Evolutionary conservation across 2,113 vertebrate genomes (phyloP), one percentile per base, ranked within the genome.

Genomic region (Nothocercus nigrocapillus): DNA sequence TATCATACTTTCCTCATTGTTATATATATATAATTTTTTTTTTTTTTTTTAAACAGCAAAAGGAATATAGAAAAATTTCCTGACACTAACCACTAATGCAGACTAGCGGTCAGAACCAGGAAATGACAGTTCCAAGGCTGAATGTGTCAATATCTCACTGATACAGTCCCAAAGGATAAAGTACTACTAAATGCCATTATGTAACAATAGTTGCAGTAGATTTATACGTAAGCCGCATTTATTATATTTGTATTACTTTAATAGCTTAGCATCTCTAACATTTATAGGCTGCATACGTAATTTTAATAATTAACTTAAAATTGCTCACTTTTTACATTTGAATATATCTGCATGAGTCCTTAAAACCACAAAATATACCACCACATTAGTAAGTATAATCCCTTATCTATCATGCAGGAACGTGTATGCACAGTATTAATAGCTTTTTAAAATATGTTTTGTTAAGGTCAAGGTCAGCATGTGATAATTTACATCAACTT

Each of bases 1-100:
- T 38, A 79, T 56, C 13, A 4, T n/a, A 62, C 42, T 74, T 62
- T 32, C 17, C 34, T 75, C 77, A 66, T 53, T 64, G 82, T 5
- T 40, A 13, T 49, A 79, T 82, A 24, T 9, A 20, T 47, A 47
- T 45, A 45, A 44, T 9, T 49, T 22, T 49, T 77, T 78, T 49
- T 9, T 49, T 22, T 49, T 77, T 78, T 49, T 91, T 85, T 69
- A 82, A 69, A 82, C 51, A 79, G 62, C 73, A 86, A 44, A 53
- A 75, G 49, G 61, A 82, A 68, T 85, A 78, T 44, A 86, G 58
- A 75, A 91, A 47, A 74, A 85, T 83, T 86, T 94, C 88, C 85
- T 91, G 62, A 70, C 7, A 9, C 44, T 58, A 80, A 91, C 85
- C 92, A 86, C 85, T 95, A 91, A 95, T 86, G 88, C 82, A 89